These are phyloP conservation scores for Apodemus speciosus DNA, from an alignment of 2,113 vertebrate species.

Conservation along the genomic window DNA sequence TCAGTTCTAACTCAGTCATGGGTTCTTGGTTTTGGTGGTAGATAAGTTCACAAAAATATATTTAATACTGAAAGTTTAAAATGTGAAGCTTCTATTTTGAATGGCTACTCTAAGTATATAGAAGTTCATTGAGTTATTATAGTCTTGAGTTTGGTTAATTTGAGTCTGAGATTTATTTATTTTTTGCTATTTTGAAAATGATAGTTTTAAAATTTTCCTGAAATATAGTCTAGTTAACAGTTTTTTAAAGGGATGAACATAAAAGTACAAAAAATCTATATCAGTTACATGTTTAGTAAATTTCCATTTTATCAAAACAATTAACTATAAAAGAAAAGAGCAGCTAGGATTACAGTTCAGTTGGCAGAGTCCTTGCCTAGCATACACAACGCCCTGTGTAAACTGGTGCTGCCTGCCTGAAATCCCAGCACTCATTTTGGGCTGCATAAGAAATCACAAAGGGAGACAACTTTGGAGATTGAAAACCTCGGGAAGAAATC, in stretches of 20 bases:
- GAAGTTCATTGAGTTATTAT: not conserved
- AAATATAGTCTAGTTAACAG: constrained; percentile 44
- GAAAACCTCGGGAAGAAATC: too few relatives aligned
- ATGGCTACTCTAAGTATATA: not conserved
- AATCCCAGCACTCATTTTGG: not conserved
- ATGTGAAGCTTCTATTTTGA: not conserved
- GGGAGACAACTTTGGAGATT: too few relatives aligned
- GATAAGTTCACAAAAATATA: not conserved
- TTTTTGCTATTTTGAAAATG: not conserved
- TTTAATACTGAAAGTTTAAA: not conserved
- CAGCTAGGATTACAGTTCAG: not conserved
- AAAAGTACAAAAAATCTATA: constrained; percentile 54
- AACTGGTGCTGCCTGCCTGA: not conserved
- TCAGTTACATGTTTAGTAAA: constrained; percentile 62
- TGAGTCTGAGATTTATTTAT: not conserved
- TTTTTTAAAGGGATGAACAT: constrained; percentile 37
- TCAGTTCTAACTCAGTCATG: not conserved
- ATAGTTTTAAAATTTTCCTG: not conserved
- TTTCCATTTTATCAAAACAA: constrained; percentile 48
- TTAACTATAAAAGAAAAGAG: constrained; percentile 23
- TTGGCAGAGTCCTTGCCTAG: not conserved
- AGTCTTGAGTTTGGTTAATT: not conserved
- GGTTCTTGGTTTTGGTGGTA: not conserved
- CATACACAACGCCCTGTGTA: not conserved
- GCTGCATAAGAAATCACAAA: too few relatives aligned